Percentiles rank a stretch among this genome's conserved stretches.
Conservation (phyloP, 1,140 invertebrate genomes). For the Harlomillsia oculata region DNA sequence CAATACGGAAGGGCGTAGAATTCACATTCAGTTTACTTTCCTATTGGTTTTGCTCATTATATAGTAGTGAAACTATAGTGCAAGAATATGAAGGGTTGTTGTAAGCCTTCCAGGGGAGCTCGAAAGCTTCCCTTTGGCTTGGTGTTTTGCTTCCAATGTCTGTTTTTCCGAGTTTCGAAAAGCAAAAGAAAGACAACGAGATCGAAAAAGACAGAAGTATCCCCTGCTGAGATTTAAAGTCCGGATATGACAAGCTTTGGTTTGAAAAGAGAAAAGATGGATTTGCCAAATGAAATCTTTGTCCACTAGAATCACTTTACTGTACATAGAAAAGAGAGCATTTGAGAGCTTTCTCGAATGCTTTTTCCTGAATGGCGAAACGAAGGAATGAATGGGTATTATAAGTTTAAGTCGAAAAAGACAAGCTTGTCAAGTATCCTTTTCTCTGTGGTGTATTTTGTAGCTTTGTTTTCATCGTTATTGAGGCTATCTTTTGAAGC, state of each 20-base stretch:
- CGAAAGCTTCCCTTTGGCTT: background rate
- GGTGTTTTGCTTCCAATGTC: background rate
- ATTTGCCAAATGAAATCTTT: constrained; percentile 27
- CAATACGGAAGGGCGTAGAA: too few relatives aligned
- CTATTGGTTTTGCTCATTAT: too few relatives aligned
- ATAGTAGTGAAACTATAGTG: too few relatives aligned
- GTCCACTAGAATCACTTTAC: background rate
- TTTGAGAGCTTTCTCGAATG: too few relatives aligned
- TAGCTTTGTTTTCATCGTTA: too few relatives aligned
- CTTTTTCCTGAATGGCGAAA: background rate
- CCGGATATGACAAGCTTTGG: constrained; percentile 13
- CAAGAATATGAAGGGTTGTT: too few relatives aligned
- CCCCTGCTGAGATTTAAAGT: constrained; percentile 23
- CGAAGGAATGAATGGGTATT: background rate
- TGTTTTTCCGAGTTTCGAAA: constrained; percentile 9
- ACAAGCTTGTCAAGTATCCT: too few relatives aligned
- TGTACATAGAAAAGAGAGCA: too few relatives aligned
- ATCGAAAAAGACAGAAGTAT: background rate
- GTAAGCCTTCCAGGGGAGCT: too few relatives aligned
- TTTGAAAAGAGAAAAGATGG: constrained; percentile 5
- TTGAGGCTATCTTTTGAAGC: background rate
- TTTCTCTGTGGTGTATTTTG: background rate
- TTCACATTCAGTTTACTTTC: too few relatives aligned
- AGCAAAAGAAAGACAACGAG: constrained; percentile 4
- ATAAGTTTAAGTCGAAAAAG: too few relatives aligned